phyloP scores from a whole-genome alignment of 1,140 invertebrate genomes.

The Diprion similis region DNA sequence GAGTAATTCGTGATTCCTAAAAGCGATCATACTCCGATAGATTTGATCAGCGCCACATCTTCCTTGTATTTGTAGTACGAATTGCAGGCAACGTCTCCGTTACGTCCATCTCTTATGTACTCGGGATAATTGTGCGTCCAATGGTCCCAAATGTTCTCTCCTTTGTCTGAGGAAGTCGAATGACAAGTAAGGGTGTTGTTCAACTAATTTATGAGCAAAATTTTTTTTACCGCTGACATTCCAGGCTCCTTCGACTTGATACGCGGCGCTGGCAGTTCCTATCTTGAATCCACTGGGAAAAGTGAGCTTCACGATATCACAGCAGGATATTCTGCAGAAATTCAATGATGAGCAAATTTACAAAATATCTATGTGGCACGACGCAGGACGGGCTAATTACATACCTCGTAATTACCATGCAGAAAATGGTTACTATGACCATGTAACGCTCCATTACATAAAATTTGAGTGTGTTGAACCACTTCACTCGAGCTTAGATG shows the following conservation, averaged over 20 bases:
- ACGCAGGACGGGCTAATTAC: too few species aligned
- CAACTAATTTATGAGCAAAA: constrained; percentile 80
- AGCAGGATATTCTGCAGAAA: not conserved
- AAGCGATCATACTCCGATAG: constrained; percentile 53
- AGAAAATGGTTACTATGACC: too few species aligned
- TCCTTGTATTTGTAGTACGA: constrained; percentile 67
- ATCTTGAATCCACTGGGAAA: constrained; percentile 38
- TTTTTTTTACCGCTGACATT: constrained; percentile 60
- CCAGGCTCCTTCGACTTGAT: constrained; percentile 79
- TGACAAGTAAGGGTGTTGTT: constrained; percentile 59
- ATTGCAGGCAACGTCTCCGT: constrained; percentile 66
- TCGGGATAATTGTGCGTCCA: constrained; percentile 63
- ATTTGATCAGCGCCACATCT: constrained; percentile 61
- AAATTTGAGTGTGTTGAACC: too few species aligned
- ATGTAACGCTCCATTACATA: too few species aligned
- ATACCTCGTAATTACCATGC: too few species aligned
- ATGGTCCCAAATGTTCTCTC: constrained; percentile 68
- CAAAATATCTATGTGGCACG: not conserved
- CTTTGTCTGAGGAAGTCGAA: constrained; percentile 41
- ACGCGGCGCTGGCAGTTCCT: constrained; percentile 64
- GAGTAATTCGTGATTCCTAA: not conserved
- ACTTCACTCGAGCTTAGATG: too few species aligned
- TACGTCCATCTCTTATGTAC: constrained; percentile 60
- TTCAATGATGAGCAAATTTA: not conserved
- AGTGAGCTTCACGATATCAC: not conserved